These are phyloP conservation scores for Huso huso DNA, from an alignment of 2,797 vertebrate genomes.

Conservation along the genomic window DNA sequence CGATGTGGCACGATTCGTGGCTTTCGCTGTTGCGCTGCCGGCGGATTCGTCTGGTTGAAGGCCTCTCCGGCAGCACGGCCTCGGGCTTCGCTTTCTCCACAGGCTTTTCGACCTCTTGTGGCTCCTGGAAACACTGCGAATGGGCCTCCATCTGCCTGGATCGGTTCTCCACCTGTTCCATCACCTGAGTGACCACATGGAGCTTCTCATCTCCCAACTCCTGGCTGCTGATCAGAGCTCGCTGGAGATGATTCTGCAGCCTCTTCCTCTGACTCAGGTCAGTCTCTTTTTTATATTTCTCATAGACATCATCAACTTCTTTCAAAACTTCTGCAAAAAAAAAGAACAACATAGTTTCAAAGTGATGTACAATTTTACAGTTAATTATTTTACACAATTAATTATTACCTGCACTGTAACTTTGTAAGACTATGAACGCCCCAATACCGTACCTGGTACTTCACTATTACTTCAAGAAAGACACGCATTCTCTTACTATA, in stretches of 20 bases:
- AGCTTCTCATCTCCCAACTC: constrained; percentile 97
- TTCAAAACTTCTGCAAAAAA: constrained; percentile 78
- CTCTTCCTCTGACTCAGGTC: constrained; percentile 82
- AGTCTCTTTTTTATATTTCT: constrained; percentile 83
- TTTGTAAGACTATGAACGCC: no score
- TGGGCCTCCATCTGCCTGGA: constrained; percentile 89
- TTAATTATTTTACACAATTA: no score
- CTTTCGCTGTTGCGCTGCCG: constrained; percentile 90
- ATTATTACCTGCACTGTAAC: no score
- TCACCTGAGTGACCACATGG: constrained; percentile 91
- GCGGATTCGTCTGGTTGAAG: constrained; percentile 74
- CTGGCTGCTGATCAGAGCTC: constrained; percentile 87
- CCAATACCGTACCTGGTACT: no score
- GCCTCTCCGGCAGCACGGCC: constrained; percentile 65
- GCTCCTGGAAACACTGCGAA: constrained; percentile 79
- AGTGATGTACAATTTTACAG: no score
- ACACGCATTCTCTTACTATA: no score
- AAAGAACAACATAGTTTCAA: constrained; percentile 1
- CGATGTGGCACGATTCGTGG: constrained; percentile 80
- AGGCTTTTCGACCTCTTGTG: constrained; percentile 56
- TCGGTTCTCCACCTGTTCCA: constrained; percentile 89
- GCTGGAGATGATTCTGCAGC: constrained; percentile 85
- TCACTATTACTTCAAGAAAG: no score
- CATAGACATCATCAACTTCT: constrained; percentile 92
- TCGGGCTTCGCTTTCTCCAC: constrained; percentile 52